Evolutionary conservation across 2,113 vertebrate genomes (phyloP).

Genomic region (Craseonycteris thonglongyai): DNA sequence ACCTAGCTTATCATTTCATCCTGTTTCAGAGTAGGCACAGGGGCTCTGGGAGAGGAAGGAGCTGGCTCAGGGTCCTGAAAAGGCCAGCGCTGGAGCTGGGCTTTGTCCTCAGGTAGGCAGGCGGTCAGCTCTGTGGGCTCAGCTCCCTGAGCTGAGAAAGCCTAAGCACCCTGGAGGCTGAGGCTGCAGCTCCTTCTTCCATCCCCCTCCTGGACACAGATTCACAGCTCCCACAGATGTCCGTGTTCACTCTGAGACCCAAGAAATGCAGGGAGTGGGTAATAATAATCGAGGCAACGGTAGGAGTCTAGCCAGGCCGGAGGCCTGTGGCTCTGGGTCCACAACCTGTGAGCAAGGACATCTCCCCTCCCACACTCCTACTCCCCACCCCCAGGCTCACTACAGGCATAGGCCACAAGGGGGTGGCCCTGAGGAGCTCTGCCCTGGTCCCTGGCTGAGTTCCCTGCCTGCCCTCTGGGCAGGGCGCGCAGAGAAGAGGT

Average conservation of each 20-base stretch:
- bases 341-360: background rate
- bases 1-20: background rate
- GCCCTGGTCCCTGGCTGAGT: background rate
- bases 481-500: background rate
- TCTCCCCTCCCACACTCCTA: background rate
- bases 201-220: background rate
- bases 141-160: background rate
- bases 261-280: background rate
- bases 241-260: background rate
- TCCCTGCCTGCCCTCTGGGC: background rate
- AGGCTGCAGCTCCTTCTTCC: background rate
- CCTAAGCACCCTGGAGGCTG: background rate
- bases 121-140: background rate
- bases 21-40: background rate
- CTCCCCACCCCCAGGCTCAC: background rate
- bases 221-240: background rate
- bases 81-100: background rate
- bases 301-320: background rate
- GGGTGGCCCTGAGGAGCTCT: too few relatives aligned
- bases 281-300: background rate
- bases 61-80: background rate
- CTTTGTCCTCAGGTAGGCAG: background rate
- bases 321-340: background rate
- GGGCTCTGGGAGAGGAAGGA: background rate
- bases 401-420: background rate